Evolutionary conservation across 2,113 vertebrate species (phyloP).

Genomic region (Crotalus tigris): DNA sequence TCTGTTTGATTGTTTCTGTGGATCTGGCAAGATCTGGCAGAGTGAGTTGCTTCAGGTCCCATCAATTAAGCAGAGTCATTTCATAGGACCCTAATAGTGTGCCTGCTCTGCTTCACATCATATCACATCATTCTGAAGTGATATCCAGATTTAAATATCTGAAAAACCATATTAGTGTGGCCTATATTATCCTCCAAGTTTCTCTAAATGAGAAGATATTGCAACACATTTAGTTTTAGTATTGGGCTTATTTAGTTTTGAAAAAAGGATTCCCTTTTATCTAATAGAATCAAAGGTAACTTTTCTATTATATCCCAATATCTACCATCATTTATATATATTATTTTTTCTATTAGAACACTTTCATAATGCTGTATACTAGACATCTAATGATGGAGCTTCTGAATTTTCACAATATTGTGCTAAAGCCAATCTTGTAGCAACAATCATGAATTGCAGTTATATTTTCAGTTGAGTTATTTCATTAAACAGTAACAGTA

Average conservation of each 20-base stretch:
- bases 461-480: not conserved
- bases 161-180: not conserved
- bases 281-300: not conserved
- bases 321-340: not conserved
- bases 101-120: not conserved
- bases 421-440: not conserved
- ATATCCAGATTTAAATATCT: not conserved
- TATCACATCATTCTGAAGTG: not conserved
- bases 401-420: not conserved
- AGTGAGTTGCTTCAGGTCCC: not conserved
- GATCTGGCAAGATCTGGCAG: not conserved
- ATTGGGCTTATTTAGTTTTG: not conserved
- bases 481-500: not conserved
- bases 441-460: not conserved
- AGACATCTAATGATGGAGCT: not conserved
- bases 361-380: not conserved
- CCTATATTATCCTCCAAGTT: not conserved
- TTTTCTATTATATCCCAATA: not conserved
- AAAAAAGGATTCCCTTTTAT: not conserved
- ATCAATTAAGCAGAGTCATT: not conserved
- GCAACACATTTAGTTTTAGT: not conserved
- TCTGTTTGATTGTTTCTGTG: not conserved
- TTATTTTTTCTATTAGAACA: not conserved
- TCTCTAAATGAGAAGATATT: not conserved
- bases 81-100: not conserved